Evolutionary conservation across 2,888 invertebrate genomes (phyloP).

Genomic region (Lithophane socia): DNA sequence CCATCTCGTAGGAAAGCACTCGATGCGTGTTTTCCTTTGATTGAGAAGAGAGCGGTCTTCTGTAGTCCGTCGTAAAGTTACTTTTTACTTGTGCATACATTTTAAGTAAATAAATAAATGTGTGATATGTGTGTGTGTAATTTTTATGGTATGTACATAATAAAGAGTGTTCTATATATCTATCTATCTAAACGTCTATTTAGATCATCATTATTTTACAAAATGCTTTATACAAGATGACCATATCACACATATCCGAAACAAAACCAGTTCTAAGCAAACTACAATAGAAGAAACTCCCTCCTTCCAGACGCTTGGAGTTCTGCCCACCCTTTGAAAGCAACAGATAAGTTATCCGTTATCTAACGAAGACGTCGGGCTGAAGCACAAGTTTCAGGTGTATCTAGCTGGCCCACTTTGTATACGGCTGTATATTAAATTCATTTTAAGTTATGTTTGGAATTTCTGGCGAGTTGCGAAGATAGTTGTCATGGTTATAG

Average conservation of each 20-base stretch:
- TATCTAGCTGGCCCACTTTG: constrained; percentile 38
- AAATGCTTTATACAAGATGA: not conserved
- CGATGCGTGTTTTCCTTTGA: not conserved
- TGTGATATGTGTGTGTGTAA: no score
- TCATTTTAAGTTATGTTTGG: constrained; percentile 52
- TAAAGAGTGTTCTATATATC: no score
- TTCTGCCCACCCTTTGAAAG: constrained; percentile 46
- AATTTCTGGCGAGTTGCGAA: constrained; percentile 27
- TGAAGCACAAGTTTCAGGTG: constrained; percentile 55
- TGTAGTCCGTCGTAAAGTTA: not conserved
- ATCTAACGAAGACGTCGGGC: constrained; percentile 44
- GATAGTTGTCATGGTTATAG: not conserved
- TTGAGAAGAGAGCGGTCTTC: not conserved
- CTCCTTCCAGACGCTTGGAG: constrained; percentile 23
- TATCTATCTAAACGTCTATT: no score
- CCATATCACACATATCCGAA: not conserved
- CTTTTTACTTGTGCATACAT: no score
- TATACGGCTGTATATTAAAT: constrained; percentile 44
- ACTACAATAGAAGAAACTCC: constrained; percentile 31
- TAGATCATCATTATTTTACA: not conserved
- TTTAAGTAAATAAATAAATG: not conserved
- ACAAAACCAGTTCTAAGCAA: constrained; percentile 15
- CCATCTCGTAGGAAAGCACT: not conserved
- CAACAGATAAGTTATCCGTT: constrained; percentile 55
- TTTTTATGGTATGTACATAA: no score